phyloP scores from a whole-genome alignment of 1,140 invertebrate genomes.

The Drosophila kurseongensis region DNA sequence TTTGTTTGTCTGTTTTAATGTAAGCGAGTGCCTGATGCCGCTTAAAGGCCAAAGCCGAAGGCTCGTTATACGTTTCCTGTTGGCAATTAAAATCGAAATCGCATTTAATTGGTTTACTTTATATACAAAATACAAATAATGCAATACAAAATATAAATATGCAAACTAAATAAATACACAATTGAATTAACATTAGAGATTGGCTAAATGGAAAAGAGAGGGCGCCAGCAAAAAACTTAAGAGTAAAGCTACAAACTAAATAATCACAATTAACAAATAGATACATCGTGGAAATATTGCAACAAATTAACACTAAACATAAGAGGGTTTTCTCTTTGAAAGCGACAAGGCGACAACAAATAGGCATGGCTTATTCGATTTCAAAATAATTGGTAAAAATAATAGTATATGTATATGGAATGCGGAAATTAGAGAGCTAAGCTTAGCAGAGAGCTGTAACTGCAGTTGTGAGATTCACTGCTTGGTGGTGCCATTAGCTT shows the following conservation, averaged over 20 bases:
- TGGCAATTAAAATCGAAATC: conserved; percentile 32
- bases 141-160: conserved; percentile 25
- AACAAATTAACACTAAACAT: conserved; percentile 67
- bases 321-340: conserved; percentile 15
- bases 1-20: conserved; percentile 34
- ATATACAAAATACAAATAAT: conserved; percentile 50
- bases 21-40: conserved; percentile 22
- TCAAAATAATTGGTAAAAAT: conserved; percentile 13
- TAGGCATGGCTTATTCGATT: conserved; percentile 70
- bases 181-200: conserved; percentile 45
- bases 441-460: conserved; percentile 35
- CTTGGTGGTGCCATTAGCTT: conserved; percentile 62
- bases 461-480: conserved; percentile 69
- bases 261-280: conserved; percentile 78
- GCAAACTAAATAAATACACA: conserved; percentile 41
- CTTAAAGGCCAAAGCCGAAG: conserved; percentile 73
- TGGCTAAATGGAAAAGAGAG: conserved; percentile 52
- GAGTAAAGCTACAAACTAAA: conserved; percentile 73
- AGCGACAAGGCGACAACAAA: conserved; percentile 50
- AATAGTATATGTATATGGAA: conserved; percentile 41
- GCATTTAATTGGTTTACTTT: conserved; percentile 45
- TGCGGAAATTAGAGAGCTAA: conserved; percentile 40
- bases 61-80: conserved; percentile 84
- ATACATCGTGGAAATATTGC: conserved; percentile 66
- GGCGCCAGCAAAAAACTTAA: conserved; percentile 54